phyloP scores from a whole-genome alignment of 2,797 vertebrate genomes.

The Hippoglossus hippoglossus region DNA sequence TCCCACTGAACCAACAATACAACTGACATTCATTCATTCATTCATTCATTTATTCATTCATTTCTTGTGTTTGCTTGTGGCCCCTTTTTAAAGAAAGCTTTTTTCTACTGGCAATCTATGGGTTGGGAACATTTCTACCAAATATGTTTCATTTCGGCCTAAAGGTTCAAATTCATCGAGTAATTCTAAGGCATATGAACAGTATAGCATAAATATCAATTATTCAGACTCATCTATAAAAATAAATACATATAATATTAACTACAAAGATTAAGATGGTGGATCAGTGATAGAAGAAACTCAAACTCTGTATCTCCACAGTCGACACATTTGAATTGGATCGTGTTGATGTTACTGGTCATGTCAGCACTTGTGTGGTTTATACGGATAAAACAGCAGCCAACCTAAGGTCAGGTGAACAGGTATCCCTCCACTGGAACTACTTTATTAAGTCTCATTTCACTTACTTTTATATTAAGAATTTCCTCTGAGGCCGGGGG shows the following conservation, averaged over 20 bases:
- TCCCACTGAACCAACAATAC: not conserved
- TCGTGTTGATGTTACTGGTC: too few species aligned
- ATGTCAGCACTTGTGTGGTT: slow-evolving; percentile 1
- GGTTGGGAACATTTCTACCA: not conserved
- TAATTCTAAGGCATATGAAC: not conserved
- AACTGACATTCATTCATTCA: too few species aligned
- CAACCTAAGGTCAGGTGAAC: slow-evolving; percentile 28
- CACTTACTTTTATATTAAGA: slow-evolving; percentile 12
- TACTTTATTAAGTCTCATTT: slow-evolving; percentile 21
- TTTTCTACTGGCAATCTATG: not conserved
- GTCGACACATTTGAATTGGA: too few species aligned
- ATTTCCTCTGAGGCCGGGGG: slow-evolving; percentile 26
- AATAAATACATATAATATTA: too few species aligned
- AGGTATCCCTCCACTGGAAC: slow-evolving; percentile 8
- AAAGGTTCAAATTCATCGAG: not conserved
- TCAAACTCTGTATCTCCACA: too few species aligned
- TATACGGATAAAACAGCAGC: not conserved
- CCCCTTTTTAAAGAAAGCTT: slow-evolving; percentile 7
- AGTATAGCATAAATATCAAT: too few species aligned
- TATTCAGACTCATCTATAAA: too few species aligned
- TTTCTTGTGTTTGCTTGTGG: not conserved
- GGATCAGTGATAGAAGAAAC: too few species aligned
- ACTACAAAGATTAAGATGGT: too few species aligned
- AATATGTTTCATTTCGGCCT: slow-evolving; percentile 18
- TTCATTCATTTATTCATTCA: not conserved